A percentile compares a stretch with the other conserved stretches of the same genome.
Evolutionary conservation across 2,888 invertebrate species (phyloP).

Genomic region (Linnaemya vulpina): DNA sequence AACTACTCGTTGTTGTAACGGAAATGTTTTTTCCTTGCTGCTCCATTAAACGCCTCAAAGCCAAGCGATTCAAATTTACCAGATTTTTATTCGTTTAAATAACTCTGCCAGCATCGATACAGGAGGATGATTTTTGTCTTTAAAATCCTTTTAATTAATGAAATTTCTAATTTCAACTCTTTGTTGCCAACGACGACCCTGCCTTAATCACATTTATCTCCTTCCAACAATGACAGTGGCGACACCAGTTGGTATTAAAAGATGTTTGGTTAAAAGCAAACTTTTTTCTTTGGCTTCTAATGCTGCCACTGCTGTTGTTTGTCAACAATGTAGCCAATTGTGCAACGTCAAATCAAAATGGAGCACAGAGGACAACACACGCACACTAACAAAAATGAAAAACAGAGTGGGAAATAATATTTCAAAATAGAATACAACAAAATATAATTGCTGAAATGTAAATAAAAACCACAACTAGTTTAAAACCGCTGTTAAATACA

Average conservation of each 20-base stretch:
- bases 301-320: conserved; percentile 48
- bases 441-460: conserved; percentile 56
- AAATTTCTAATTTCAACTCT: conserved; percentile 9
- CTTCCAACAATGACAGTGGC: conserved; percentile 34
- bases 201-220: conserved; percentile 4
- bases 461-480: conserved; percentile 71
- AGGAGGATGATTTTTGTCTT: background rate
- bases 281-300: conserved; percentile 14
- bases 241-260: conserved; percentile 68
- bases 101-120: background rate
- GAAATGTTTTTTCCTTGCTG: conserved; percentile 38
- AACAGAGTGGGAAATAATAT: background rate
- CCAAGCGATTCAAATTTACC: conserved; percentile 20
- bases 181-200: background rate
- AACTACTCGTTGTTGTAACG: conserved; percentile 62
- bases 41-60: conserved; percentile 50
- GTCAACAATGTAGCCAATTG: conserved; percentile 69
- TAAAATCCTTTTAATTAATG: conserved; percentile 7
- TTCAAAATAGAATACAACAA: conserved; percentile 10
- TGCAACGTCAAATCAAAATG: conserved; percentile 65
- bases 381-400: conserved; percentile 9
- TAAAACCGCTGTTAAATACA: conserved; percentile 72
- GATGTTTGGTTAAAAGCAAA: conserved; percentile 58
- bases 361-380: conserved; percentile 28
- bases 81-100: conserved; percentile 18